Percentiles rank a stretch among this genome's conserved stretches.
Conservation (phyloP, 2,888 invertebrate genomes). For the Mythimna albipuncta region DNA sequence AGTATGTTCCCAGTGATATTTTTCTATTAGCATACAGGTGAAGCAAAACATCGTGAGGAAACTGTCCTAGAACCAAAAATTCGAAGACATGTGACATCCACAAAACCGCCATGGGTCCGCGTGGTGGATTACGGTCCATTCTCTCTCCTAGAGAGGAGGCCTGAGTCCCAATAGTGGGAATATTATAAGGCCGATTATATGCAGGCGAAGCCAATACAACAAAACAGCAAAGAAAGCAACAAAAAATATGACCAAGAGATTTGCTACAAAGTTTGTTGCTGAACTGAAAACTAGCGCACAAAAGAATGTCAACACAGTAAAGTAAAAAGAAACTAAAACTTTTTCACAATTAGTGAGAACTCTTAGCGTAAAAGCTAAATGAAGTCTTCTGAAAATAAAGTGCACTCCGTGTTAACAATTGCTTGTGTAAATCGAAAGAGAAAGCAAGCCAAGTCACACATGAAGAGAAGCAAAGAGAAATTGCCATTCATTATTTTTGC, state of each 20-base stretch:
- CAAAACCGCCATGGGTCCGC: too few relatives aligned
- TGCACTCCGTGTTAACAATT: conserved; percentile 30
- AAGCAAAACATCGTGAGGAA: too few relatives aligned
- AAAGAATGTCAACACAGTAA: not conserved
- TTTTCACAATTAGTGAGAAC: not conserved
- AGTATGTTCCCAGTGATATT: too few relatives aligned
- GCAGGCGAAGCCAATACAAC: too few relatives aligned
- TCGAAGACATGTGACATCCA: too few relatives aligned
- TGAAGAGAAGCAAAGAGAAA: conserved; percentile 32
- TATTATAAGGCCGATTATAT: too few relatives aligned
- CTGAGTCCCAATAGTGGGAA: too few relatives aligned
- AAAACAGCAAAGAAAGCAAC: too few relatives aligned
- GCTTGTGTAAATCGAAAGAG: conserved; percentile 19
- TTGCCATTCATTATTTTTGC: conserved; percentile 45
- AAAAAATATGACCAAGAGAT: conserved; percentile 1
- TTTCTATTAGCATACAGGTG: too few relatives aligned
- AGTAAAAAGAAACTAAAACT: not conserved
- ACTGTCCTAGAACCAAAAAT: too few relatives aligned
- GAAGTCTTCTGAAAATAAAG: conserved; percentile 21
- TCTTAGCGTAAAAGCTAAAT: conserved; percentile 9
- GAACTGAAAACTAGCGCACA: not conserved
- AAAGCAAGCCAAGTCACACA: conserved; percentile 27
- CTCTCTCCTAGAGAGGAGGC: too few relatives aligned
- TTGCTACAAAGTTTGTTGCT: not conserved
- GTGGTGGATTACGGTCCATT: too few relatives aligned